phyloP scores from a whole-genome alignment of 2,797 vertebrate genomes.

The Pantherophis vulpinus region DNA sequence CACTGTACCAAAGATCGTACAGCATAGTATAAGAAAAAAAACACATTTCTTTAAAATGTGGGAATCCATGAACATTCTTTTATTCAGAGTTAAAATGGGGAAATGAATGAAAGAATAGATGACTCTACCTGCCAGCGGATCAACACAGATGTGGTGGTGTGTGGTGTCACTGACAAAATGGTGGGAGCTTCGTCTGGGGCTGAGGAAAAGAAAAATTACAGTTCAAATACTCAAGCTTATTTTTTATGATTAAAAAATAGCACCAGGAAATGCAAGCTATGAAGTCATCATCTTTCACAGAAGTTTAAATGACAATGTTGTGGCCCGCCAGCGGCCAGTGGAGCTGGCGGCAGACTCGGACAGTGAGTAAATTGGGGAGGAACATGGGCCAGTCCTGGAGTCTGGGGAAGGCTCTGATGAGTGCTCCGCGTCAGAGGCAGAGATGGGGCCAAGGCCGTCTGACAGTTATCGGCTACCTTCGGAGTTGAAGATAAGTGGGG shows the following conservation, averaged over 20 bases:
- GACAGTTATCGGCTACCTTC: too few species aligned
- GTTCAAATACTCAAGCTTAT: conserved; percentile 1
- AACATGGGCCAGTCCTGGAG: too few species aligned
- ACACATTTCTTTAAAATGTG: not conserved
- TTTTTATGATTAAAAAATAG: not conserved
- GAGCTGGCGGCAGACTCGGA: too few species aligned
- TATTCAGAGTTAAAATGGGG: not conserved
- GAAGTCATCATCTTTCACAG: not conserved
- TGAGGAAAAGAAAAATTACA: conserved; percentile 45
- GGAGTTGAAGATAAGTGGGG: too few species aligned
- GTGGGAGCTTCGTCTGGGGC: conserved; percentile 79
- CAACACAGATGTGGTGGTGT: conserved; percentile 93
- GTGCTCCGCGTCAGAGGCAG: too few species aligned
- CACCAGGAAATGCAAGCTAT: not conserved
- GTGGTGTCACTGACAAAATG: conserved; percentile 89
- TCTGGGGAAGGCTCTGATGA: too few species aligned
- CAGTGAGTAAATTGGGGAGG: too few species aligned
- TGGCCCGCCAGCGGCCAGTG: too few species aligned
- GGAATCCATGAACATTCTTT: not conserved
- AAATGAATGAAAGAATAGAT: not conserved
- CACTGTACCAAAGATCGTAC: not conserved
- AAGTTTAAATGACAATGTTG: not conserved
- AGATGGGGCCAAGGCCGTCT: too few species aligned
- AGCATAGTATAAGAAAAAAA: not conserved
- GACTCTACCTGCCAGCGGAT: conserved; percentile 91